phyloP scores from a whole-genome alignment of 2,113 vertebrate genomes.

The Sorex fumeus region DNA sequence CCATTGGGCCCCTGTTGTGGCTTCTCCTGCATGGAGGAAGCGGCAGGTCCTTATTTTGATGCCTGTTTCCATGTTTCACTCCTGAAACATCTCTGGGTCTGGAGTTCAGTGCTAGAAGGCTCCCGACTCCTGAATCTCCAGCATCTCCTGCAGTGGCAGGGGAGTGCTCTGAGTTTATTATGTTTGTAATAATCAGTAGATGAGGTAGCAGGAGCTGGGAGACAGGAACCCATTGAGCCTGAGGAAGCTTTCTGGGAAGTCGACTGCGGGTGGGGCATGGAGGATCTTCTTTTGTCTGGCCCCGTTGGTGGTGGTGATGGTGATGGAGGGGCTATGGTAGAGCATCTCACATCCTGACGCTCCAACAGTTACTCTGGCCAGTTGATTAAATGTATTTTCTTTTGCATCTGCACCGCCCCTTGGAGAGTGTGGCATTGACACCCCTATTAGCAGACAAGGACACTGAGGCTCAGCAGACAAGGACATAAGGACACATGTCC shows the following conservation, averaged over 20 bases:
- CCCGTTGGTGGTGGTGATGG: accelerated
- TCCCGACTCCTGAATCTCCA: neutral
- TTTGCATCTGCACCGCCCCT: neutral
- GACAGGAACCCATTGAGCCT: neutral
- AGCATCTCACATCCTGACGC: neutral
- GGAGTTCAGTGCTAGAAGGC: neutral
- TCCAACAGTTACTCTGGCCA: neutral
- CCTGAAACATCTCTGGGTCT: neutral
- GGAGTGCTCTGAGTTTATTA: neutral
- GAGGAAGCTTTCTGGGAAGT: too few species aligned
- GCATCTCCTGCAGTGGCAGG: neutral
- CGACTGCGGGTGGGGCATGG: neutral
- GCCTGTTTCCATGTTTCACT: neutral
- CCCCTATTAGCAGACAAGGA: neutral
- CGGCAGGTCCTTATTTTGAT: conserved; percentile 13
- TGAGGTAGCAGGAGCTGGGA: neutral
- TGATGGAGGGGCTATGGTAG: accelerated
- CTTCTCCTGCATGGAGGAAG: neutral
- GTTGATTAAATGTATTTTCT: neutral
- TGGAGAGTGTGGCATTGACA: neutral
- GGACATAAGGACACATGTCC: too few species aligned
- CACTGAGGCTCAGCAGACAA: neutral
- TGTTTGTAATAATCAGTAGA: conserved; percentile 50
- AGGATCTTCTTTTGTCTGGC: neutral
- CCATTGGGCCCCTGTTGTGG: neutral